A percentile compares a stretch with the other conserved stretches of the same genome.
phyloP scores from a whole-genome alignment of 2,113 vertebrate genomes.

The human (Homo sapiens) region DNA sequence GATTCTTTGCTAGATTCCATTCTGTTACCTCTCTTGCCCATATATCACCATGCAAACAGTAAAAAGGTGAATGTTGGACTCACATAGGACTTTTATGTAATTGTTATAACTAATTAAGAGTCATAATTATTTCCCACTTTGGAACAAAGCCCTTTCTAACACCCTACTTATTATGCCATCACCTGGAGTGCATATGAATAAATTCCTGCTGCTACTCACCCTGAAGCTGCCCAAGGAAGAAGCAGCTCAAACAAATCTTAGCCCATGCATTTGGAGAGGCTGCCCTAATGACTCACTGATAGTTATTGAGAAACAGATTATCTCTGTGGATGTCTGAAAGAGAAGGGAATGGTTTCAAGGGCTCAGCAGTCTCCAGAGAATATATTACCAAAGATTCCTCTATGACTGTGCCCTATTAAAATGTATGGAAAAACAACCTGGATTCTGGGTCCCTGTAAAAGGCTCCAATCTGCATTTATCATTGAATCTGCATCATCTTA shows the following conservation, averaged over 20 bases:
- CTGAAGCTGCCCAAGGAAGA: background rate
- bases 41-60: background rate
- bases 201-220: background rate
- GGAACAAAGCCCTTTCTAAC: background rate
- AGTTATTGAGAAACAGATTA: background rate
- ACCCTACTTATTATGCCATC: background rate
- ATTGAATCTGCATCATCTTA: background rate
- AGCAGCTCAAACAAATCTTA: background rate
- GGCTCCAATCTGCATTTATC: background rate
- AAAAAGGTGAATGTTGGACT: background rate
- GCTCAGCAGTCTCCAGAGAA: background rate
- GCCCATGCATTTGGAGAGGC: background rate
- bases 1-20: background rate
- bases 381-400: background rate
- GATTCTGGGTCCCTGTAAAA: background rate
- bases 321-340: background rate
- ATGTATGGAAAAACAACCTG: background rate
- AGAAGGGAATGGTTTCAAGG: background rate
- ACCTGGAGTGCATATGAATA: background rate
- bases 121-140: constrained; percentile 1
- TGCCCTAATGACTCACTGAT: background rate
- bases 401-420: background rate
- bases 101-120: constrained; percentile 15
- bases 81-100: constrained; percentile 4
- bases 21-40: background rate